Base-by-base conservation (phyloP, 1,140 invertebrate genomes). In the Agrilus planipennis region DNA sequence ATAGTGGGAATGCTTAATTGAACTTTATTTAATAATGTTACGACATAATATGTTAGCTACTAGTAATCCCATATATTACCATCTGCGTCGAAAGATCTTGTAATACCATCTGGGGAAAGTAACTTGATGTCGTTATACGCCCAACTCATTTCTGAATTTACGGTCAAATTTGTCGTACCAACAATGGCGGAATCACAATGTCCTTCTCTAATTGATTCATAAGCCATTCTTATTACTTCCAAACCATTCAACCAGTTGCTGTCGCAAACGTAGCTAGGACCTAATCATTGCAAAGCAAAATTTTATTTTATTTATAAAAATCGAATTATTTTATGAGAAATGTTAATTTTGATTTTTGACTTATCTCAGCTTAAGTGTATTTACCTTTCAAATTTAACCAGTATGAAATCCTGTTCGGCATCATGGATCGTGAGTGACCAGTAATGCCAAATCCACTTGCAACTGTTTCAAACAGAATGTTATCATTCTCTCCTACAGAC, bases 161-260 rank as follows among this genome's bases (percentile, higher is more conserved):
- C 50, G 22, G 72, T 67, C 3, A 85, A 53, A 54, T 62, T 70
- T 16, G 70, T 68, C 15, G 76, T 77, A 6, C 74, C 78, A 16
- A 86, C 76, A 41, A 86, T 66, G 9, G 79, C 80, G n/a, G 73
- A 63, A 47, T 84, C 78, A 55, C 74, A 78, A 42, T 75, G 67
- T 2, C 75, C 77, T 34, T 65, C 64, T 38, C 70, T 61, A 14
- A 86, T 76, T 16, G 74, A 69, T 29, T 67, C 57, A 20, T 76
- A 65, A 11, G 77, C 82, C 44, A 77, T 64, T 47, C 73, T 62
- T 11, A 86, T 52, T 5, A 77, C 76, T 49, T 81, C 61, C 11
- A 81, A 59, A 45, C 77, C 78, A 5, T 78, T 77, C 3, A 76
- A 72, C 65, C 81, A 86, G 10, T 79, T 79, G 17, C 76, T 77